Conservation (phyloP, 2,113 vertebrate species). For the Gadus chalcogrammus region DNA sequence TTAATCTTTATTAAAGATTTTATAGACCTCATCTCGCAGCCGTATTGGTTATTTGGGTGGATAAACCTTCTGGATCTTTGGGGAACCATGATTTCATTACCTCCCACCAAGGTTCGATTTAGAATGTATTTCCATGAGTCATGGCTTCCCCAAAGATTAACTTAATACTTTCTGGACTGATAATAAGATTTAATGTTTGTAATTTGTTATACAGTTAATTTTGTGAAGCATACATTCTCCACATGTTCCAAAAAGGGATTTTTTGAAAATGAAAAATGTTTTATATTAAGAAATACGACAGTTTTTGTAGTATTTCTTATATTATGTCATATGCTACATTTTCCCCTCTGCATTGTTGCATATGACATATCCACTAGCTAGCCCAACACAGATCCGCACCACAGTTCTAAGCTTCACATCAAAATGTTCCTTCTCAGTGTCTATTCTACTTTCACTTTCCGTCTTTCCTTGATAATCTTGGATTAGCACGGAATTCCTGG, state of each 20-base stretch:
- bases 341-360: background rate
- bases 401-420: slow-evolving; percentile 12
- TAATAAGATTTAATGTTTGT: background rate
- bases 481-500: slow-evolving; percentile 2
- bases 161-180: too few relatives aligned
- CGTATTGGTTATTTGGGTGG: too few relatives aligned
- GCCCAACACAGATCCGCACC: background rate
- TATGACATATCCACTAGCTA: background rate
- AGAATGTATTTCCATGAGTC: too few relatives aligned
- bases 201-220: too few relatives aligned
- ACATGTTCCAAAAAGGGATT: background rate
- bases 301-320: background rate
- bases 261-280: background rate
- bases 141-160: too few relatives aligned
- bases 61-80: too few relatives aligned
- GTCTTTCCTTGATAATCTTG: slow-evolving; percentile 28
- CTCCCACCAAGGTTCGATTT: too few relatives aligned
- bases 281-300: background rate
- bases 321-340: slow-evolving; percentile 4
- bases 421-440: slow-evolving; percentile 19
- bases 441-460: slow-evolving; percentile 21
- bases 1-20: too few relatives aligned
- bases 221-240: too few relatives aligned
- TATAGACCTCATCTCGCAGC: too few relatives aligned
- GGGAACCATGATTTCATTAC: too few relatives aligned